Evolutionary conservation across 2,113 vertebrate species (phyloP).

Genomic region (Smithornis capensis): DNA sequence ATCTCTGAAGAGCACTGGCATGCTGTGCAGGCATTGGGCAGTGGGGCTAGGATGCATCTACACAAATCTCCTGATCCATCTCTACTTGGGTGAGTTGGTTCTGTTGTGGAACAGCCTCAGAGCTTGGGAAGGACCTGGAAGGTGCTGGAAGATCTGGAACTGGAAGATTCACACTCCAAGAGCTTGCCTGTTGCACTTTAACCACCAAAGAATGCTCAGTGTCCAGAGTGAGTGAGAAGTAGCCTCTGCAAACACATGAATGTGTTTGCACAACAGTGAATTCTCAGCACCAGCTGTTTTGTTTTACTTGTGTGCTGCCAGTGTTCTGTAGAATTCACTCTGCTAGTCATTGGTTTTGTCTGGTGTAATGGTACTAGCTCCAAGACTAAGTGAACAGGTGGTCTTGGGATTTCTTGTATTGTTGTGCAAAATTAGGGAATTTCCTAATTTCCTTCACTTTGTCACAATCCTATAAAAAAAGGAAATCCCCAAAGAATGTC

Average conservation of each 20-base stretch:
- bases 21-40: background rate
- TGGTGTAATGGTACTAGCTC: background rate
- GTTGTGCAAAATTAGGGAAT: background rate
- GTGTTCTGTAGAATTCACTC: background rate
- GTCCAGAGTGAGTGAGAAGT: background rate
- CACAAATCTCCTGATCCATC: background rate
- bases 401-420: background rate
- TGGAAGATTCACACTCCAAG: background rate
- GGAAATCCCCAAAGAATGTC: background rate
- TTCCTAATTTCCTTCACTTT: background rate
- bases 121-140: background rate
- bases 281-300: background rate
- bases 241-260: fast-evolving
- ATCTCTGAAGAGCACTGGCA: background rate
- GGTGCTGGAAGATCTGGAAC: too few relatives aligned
- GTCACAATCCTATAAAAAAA: background rate
- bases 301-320: background rate
- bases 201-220: background rate
- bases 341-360: background rate
- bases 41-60: background rate
- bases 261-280: too few relatives aligned
- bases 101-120: background rate
- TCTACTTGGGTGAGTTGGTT: background rate
- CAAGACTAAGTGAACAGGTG: background rate
- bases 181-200: background rate